Evolutionary conservation across 1,140 invertebrate genomes (phyloP).

Genomic region (Nautilus pompilius): DNA sequence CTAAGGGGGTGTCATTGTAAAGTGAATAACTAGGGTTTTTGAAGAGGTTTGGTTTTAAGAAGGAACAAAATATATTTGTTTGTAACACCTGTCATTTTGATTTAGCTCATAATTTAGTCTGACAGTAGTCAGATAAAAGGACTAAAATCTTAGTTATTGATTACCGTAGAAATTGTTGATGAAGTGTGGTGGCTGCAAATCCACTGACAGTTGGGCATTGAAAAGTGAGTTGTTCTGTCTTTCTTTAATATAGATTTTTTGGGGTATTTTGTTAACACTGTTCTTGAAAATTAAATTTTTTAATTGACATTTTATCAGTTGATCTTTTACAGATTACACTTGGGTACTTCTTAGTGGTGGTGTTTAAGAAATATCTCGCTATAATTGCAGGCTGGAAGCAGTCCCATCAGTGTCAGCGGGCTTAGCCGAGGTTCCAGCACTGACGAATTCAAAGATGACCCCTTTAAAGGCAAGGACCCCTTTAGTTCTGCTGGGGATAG

Average conservation of each 20-base stretch:
- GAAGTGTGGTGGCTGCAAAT: background rate
- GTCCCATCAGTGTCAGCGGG: constrained; percentile 26
- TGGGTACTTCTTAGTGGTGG: background rate
- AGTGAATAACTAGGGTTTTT: too few species aligned
- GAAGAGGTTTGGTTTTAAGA: too few species aligned
- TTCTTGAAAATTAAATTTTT: background rate
- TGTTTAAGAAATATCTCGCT: background rate
- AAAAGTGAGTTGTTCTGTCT: background rate
- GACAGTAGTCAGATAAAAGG: background rate
- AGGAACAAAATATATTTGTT: too few species aligned
- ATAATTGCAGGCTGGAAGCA: constrained; percentile 23
- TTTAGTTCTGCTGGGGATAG: constrained; percentile 56
- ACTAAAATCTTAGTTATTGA: background rate
- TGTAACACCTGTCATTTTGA: too few species aligned
- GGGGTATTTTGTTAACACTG: background rate
- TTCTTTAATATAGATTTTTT: background rate
- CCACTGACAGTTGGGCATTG: background rate
- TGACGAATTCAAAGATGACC: constrained; percentile 48
- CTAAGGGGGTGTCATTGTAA: too few species aligned
- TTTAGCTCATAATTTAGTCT: too few species aligned
- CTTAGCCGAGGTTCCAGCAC: constrained; percentile 24
- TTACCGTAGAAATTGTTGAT: background rate
- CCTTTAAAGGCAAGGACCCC: constrained; percentile 59
- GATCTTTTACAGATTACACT: too few species aligned
- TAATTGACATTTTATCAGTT: background rate